phyloP scores from a whole-genome alignment of 2,888 invertebrate species.

The Cataglyphis altisquamis region DNA sequence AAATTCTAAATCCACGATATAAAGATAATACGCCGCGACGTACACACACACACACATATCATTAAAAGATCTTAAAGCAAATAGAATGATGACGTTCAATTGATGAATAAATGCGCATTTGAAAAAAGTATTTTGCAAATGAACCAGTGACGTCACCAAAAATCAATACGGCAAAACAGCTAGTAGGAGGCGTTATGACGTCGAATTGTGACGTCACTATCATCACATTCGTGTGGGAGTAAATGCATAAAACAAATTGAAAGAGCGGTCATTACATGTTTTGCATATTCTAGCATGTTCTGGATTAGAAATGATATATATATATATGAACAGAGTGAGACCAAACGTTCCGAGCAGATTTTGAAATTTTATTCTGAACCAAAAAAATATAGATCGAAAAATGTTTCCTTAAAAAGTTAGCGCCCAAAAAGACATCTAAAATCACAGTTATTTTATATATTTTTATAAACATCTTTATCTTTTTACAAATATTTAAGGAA shows the following conservation, averaged over 20 bases:
- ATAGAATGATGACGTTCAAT: not conserved
- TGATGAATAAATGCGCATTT: no score
- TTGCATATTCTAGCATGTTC: not conserved
- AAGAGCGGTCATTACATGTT: not conserved
- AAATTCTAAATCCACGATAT: not conserved
- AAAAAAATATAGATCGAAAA: no score
- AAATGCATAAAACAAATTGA: not conserved
- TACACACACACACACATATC: not conserved
- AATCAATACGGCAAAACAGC: conserved; percentile 26
- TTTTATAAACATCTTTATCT: no score
- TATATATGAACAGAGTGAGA: not conserved
- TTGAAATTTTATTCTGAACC: no score
- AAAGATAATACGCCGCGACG: not conserved
- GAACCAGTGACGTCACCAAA: conserved; percentile 26
- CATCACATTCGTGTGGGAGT: not conserved
- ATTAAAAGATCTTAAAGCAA: not conserved
- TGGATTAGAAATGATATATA: not conserved
- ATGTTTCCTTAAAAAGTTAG: no score
- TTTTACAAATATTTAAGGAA: no score
- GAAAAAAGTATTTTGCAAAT: not conserved
- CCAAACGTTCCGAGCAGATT: no score
- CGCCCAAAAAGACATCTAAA: no score
- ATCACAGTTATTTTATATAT: no score
- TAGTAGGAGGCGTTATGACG: conserved; percentile 34
- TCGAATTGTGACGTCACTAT: conserved; percentile 27